phyloP scores from a whole-genome alignment of 30 jellyfish, hydroid and myxozoan species.

The Aurelia aurita region DNA sequence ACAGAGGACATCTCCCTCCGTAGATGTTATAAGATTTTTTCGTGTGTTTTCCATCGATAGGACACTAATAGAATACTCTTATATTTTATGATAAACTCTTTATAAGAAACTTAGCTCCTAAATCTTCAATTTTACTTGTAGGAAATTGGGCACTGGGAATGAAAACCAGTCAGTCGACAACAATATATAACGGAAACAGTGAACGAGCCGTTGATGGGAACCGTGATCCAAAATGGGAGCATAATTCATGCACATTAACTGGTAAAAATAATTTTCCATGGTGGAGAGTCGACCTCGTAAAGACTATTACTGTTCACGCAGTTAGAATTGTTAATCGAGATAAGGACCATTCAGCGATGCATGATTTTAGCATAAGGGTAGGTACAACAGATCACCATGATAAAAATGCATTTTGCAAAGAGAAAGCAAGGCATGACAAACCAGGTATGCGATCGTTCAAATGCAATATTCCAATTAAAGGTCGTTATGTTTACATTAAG shows the following conservation, averaged over 20 bases:
- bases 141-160: neutral
- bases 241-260: neutral
- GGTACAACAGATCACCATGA: neutral
- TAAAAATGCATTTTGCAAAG: neutral
- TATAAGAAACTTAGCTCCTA: too few species aligned
- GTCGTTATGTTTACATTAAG: neutral
- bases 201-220: slow-evolving; percentile 21
- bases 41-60: too few species aligned
- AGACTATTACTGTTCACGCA: neutral
- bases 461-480: too few species aligned
- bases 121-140: too few species aligned
- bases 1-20: too few species aligned
- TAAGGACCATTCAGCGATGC: neutral
- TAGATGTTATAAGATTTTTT: too few species aligned
- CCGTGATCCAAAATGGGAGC: neutral
- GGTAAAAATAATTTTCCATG: neutral
- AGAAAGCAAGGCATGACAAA: neutral
- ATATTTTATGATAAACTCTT: too few species aligned
- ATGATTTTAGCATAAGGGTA: neutral
- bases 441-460: neutral
- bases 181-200: neutral
- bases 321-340: slow-evolving; percentile 1
- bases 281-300: slow-evolving; percentile 17
- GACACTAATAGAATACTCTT: too few species aligned
- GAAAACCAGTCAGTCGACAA: neutral